phyloP scores from a whole-genome alignment of 2,113 vertebrate species.

The Spheniscus mendiculus region DNA sequence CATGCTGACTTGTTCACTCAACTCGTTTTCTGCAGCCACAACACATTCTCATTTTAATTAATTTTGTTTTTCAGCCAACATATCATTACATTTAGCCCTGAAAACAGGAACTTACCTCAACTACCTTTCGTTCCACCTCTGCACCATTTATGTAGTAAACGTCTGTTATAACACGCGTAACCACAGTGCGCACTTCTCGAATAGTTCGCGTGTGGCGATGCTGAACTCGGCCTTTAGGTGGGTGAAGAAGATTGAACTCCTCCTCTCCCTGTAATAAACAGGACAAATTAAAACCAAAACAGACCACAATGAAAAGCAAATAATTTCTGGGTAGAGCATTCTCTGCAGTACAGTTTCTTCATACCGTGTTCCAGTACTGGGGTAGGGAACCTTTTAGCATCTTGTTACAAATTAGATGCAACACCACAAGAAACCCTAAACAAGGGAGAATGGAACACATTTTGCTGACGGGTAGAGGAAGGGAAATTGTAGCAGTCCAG shows the following conservation, averaged over 20 bases:
- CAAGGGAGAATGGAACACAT: background rate
- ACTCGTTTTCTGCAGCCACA: background rate
- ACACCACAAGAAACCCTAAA: background rate
- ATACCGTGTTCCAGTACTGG: rapidly evolving
- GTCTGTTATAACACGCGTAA: constrained; percentile 92
- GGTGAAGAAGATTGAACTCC: constrained; percentile 76
- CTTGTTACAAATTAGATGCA: background rate
- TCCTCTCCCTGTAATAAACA: constrained; percentile 74
- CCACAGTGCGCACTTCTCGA: constrained; percentile 90
- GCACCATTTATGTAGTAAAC: constrained; percentile 91
- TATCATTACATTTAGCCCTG: background rate
- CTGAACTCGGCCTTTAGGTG: constrained; percentile 73
- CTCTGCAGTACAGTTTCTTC: background rate
- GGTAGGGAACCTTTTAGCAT: background rate
- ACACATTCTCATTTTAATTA: background rate
- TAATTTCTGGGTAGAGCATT: background rate
- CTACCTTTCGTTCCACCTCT: constrained; percentile 92
- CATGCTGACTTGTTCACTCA: background rate
- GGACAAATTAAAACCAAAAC: background rate
- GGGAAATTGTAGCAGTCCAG: background rate
- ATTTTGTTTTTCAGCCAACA: background rate
- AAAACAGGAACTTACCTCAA: constrained; percentile 77
- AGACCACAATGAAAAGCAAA: background rate
- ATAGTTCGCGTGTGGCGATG: constrained; percentile 89
- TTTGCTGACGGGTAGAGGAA: background rate